A percentile compares a stretch with the other conserved stretches of the same genome.
phyloP scores from a whole-genome alignment of 2,888 invertebrate species.

The Hyppa rectilinea region DNA sequence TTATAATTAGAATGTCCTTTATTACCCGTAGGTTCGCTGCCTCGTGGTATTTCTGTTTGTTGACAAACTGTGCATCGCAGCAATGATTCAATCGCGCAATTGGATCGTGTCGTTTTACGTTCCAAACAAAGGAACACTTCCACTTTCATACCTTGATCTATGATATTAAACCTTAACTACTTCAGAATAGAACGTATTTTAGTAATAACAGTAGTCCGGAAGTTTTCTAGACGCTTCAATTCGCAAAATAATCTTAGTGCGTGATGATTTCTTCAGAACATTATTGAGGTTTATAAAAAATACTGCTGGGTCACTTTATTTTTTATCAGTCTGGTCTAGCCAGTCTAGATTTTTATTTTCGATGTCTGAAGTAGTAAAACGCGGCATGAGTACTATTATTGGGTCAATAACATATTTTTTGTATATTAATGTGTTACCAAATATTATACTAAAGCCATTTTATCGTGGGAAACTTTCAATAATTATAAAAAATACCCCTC shows the following conservation, averaged over 20 bases:
- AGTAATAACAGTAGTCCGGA: slow-evolving; percentile 33
- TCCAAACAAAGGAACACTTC: slow-evolving; percentile 55
- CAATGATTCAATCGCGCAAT: slow-evolving; percentile 71
- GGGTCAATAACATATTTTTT: slow-evolving; percentile 7
- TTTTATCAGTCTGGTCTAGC: slow-evolving; percentile 49
- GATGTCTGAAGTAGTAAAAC: background rate
- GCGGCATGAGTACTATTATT: slow-evolving; percentile 1
- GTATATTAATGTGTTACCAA: background rate
- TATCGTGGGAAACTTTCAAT: background rate
- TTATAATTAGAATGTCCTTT: slow-evolving; percentile 60
- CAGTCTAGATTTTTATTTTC: slow-evolving; percentile 20
- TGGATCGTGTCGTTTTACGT: slow-evolving; percentile 55
- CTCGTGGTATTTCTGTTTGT: slow-evolving; percentile 71
- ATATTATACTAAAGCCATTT: background rate
- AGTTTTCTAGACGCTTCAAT: slow-evolving; percentile 52
- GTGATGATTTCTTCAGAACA: slow-evolving; percentile 33
- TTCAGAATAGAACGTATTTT: slow-evolving; percentile 39
- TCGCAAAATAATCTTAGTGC: slow-evolving; percentile 38
- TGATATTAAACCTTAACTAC: slow-evolving; percentile 35
- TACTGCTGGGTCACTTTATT: slow-evolving; percentile 21
- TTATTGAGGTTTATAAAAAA: background rate
- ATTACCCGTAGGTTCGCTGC: slow-evolving; percentile 46
- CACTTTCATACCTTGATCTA: slow-evolving; percentile 32
- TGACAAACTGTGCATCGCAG: slow-evolving; percentile 70
- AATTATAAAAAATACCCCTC: background rate